These are phyloP conservation scores for Dinomys branickii DNA, from an alignment of 2,113 vertebrate genomes.

Conservation along the genomic window DNA sequence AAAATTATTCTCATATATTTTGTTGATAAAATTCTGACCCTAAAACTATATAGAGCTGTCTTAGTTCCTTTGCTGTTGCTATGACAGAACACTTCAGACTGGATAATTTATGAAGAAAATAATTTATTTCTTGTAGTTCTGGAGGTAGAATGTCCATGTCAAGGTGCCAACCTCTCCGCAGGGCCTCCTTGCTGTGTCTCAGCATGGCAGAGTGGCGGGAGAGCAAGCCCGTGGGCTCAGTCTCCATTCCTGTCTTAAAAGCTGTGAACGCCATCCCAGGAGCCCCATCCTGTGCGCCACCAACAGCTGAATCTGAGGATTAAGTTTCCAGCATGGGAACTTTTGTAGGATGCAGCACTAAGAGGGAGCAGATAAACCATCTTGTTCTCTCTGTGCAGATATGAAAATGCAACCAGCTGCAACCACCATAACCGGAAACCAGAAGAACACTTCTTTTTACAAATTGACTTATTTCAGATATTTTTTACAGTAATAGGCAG, in stretches of 20 bases:
- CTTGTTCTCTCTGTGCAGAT: background rate
- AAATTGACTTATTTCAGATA: background rate
- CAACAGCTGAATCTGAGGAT: background rate
- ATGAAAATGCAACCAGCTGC: background rate
- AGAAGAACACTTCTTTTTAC: background rate
- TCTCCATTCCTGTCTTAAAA: background rate
- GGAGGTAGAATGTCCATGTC: background rate
- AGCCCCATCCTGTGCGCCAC: background rate
- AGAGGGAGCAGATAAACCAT: background rate
- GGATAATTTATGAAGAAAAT: background rate
- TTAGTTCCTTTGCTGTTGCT: background rate
- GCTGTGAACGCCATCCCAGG: background rate
- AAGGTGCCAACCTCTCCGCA: no score
- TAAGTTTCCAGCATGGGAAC: background rate
- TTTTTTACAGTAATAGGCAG: background rate
- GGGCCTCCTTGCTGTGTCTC: background rate
- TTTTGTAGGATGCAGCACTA: background rate
- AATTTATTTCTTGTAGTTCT: background rate
- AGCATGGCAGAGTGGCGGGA: background rate
- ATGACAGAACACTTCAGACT: background rate
- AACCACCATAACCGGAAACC: background rate
- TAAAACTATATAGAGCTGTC: background rate
- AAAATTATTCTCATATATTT: constrained; percentile 21
- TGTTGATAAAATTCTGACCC: constrained; percentile 10
- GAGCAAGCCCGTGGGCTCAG: background rate